phyloP scores from a whole-genome alignment of 2,888 invertebrate genomes.

The Hypena proboscidalis region DNA sequence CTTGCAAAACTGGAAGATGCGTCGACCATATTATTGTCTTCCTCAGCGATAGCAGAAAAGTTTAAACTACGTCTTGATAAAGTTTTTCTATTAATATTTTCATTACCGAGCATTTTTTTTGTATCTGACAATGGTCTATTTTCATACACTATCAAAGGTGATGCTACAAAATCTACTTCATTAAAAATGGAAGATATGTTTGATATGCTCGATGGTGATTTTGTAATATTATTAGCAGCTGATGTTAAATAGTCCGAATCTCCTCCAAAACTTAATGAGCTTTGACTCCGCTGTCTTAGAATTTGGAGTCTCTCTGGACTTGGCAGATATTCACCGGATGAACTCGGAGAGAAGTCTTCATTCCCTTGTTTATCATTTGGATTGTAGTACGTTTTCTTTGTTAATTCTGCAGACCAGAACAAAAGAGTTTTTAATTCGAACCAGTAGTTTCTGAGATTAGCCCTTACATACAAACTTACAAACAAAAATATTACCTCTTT shows the following conservation, averaged over 20 bases:
- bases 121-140: background rate
- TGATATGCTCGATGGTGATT: constrained; percentile 1
- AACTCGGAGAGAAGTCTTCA: background rate
- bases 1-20: background rate
- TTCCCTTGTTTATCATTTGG: constrained; percentile 1
- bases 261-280: background rate
- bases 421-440: constrained; percentile 3
- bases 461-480: constrained; percentile 4
- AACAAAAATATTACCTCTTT: constrained; percentile 4
- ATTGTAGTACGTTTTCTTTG: constrained; percentile 4
- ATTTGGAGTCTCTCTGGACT: background rate
- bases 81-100: constrained; percentile 2
- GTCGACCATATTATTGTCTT: constrained; percentile 3
- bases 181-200: constrained; percentile 4
- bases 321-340: background rate
- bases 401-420: constrained; percentile 4
- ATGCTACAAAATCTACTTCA: constrained; percentile 1
- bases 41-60: constrained; percentile 4
- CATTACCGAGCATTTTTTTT: background rate
- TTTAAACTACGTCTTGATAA: constrained; percentile 4
- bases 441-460: constrained; percentile 4
- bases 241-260: background rate
- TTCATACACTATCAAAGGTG: constrained; percentile 1
- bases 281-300: background rate
- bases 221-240: constrained; percentile 3